Base-by-base conservation (phyloP, 2,888 invertebrate genomes). In the Hirtodrosophila cameraria region DNA sequence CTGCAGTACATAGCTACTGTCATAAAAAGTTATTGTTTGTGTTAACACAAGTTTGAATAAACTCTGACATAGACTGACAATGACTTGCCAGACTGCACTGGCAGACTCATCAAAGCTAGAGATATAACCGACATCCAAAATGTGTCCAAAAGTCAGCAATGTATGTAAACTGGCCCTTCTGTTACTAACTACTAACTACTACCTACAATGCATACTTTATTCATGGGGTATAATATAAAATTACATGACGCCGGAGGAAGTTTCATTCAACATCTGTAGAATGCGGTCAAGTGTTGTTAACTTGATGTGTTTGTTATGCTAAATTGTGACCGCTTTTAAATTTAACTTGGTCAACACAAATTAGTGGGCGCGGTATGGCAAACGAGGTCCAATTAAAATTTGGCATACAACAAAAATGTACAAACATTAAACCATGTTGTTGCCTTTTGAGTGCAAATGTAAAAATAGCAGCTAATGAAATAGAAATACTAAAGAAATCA, bases 401-500 rank as follows among this genome's bases (percentile, higher is more conserved):
- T 1, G 8, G 7, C 7, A 6, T 27, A 23, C 2, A 5, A 6
- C 3, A 11, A 23, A 38, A 36, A n/a, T 9, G 27, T 52, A 74
- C 13, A 35, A 52, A 8, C n/a, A 33, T 50, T 18, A 30, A 69
- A 66, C 49, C 66, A 35, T 27, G 33, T 30, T 18, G 35, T 42
- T 49, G 13, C 35, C 13, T 11, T 25, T 41, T 48, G 31, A 62
- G 57, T 58, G 46, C 48, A 53, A 36, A n/a, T 16, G 5, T 60
- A 49, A 61, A 66, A 66, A 59, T 70, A 63, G 45, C 15, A 41
- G 41, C 48, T 54, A 49, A 60, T 58, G 50, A 50, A 43, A 7
- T 53, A 52, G 36, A 12, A 9, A 35, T 31, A 23, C 8, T 23
- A 8, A 23, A n/a, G n/a, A n/a, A n/a, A n/a, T n/a, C n/a, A n/a